A percentile compares a stretch with the other conserved stretches of the same genome.
Evolutionary conservation across 2,888 invertebrate genomes (phyloP).

Genomic region (Anaspis maculata): DNA sequence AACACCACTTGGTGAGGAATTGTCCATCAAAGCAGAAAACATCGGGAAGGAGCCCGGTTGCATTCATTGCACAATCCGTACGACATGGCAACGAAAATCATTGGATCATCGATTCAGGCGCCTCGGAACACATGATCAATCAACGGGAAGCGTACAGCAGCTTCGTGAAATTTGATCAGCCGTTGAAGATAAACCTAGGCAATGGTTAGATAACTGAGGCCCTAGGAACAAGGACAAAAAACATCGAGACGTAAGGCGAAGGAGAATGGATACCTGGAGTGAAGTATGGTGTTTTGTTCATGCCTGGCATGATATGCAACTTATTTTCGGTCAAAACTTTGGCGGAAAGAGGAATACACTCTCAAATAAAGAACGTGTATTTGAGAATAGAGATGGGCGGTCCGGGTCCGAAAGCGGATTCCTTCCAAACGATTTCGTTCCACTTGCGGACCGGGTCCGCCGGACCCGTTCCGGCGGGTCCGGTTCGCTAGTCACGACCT

Average conservation of each 20-base stretch:
- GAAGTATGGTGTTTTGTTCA: neutral
- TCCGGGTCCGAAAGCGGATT: too few species aligned
- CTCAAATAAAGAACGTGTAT: too few species aligned
- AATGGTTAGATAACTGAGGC: neutral
- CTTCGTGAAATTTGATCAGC: neutral
- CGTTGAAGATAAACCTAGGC: neutral
- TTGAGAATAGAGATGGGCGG: too few species aligned
- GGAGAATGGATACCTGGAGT: neutral
- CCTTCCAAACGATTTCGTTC: too few species aligned
- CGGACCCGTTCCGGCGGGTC: too few species aligned
- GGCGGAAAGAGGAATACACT: neutral
- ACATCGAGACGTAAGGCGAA: neutral
- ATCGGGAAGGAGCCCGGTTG: too few species aligned
- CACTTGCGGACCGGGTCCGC: too few species aligned
- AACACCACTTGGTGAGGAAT: neutral
- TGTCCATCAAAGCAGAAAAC: slow-evolving; percentile 1
- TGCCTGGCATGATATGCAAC: neutral
- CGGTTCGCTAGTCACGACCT: too few species aligned
- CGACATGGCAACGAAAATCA: neutral
- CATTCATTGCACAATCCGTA: too few species aligned
- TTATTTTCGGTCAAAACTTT: neutral
- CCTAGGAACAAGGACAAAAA: neutral
- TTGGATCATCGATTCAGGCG: neutral
- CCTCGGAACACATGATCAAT: neutral
- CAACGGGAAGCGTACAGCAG: neutral